Evolutionary conservation across 2,113 vertebrate genomes (phyloP).

Genomic region (Urocitellus parryii): DNA sequence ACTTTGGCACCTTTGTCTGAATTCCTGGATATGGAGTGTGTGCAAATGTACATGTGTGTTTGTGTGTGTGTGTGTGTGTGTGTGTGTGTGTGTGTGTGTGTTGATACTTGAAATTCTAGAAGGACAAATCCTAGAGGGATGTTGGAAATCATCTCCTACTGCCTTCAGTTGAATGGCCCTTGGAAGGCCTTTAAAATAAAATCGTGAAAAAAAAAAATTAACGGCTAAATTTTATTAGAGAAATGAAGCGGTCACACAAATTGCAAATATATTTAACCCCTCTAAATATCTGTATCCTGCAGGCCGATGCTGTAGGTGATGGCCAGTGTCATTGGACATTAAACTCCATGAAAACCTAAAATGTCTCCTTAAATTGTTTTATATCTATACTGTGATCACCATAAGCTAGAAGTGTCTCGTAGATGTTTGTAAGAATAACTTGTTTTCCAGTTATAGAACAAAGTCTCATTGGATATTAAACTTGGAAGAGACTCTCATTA

Average conservation of each 20-base stretch:
- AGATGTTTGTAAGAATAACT: constrained; percentile 21
- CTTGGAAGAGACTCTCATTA: neutral
- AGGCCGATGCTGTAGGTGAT: accelerated
- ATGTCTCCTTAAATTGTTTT: neutral
- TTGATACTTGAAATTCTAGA: constrained; percentile 2
- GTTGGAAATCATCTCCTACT: neutral
- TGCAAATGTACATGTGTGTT: neutral
- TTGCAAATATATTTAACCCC: neutral
- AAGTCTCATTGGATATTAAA: neutral
- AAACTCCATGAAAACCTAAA: neutral
- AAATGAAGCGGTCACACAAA: neutral
- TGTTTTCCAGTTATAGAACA: neutral
- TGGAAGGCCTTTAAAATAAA: constrained; percentile 55
- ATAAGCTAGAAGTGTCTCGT: neutral
- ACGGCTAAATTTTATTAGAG: neutral
- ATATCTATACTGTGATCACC: neutral
- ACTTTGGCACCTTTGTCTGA: neutral
- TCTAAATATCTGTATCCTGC: neutral
- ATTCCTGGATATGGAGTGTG: neutral
- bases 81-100: neutral
- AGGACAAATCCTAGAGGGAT: neutral
- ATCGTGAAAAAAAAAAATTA: constrained; percentile 5
- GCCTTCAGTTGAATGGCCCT: neutral
- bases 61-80: neutral
- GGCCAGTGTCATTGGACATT: neutral